phyloP scores from a whole-genome alignment of 2,113 vertebrate genomes.

The Menura novaehollandiae region DNA sequence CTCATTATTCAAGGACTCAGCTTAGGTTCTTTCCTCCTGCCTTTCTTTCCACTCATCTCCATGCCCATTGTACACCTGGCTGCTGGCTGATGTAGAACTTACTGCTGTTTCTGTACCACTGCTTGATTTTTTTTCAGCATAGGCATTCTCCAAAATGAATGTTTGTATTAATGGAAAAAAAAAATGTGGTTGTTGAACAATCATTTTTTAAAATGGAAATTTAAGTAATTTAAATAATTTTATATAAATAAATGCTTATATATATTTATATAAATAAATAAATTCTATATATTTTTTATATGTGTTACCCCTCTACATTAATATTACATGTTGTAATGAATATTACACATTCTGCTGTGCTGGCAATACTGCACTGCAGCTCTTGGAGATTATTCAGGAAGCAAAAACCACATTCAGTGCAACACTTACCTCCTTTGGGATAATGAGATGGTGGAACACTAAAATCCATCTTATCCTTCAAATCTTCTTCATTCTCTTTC shows the following conservation, averaged over 20 bases:
- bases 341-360: background rate
- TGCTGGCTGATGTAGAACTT: background rate
- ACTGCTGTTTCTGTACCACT: background rate
- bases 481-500: conserved; percentile 89
- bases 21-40: background rate
- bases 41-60: background rate
- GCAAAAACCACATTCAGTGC: background rate
- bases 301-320: background rate
- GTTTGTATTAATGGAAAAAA: background rate
- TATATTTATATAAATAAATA: no score
- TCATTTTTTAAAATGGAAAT: background rate
- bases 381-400: background rate
- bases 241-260: background rate
- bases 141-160: background rate
- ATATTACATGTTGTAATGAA: background rate
- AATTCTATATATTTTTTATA: background rate
- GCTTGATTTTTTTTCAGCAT: background rate
- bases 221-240: background rate
- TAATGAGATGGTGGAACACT: conserved; percentile 76
- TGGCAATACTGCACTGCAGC: background rate
- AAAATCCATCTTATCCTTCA: conserved; percentile 97
- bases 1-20: background rate
- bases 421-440: conserved; percentile 80
- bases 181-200: background rate
- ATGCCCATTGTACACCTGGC: background rate